These are phyloP conservation scores for Cephalopterus ornatus DNA, from an alignment of 2,113 vertebrate genomes.

Conservation along the genomic window DNA sequence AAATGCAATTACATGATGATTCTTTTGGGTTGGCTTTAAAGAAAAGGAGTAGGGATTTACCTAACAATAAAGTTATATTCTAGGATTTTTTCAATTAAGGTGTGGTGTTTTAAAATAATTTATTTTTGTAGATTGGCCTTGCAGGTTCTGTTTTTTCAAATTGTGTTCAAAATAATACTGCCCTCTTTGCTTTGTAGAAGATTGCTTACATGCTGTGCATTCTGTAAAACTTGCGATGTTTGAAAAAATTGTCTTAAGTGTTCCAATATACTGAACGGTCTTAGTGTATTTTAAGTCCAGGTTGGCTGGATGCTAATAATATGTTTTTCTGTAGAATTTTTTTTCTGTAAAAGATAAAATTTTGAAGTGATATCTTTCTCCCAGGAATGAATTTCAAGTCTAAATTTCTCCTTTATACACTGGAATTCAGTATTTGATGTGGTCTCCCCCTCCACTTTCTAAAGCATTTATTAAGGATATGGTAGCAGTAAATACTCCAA, in stretches of 20 bases:
- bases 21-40: constrained; percentile 16
- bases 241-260: not conserved
- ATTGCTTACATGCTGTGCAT: not conserved
- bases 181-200: not conserved
- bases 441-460: not conserved
- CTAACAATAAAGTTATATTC: constrained; percentile 31
- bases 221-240: not conserved
- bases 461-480: not conserved
- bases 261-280: not conserved
- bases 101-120: not conserved
- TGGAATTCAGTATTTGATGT: not conserved
- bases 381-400: not conserved
- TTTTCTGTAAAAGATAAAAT: not conserved
- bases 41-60: constrained; percentile 22
- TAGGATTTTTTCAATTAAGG: constrained; percentile 9
- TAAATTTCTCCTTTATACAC: not conserved
- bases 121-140: not conserved
- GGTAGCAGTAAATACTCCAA: not conserved
- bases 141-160: not conserved
- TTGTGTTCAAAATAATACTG: not conserved
- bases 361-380: not conserved
- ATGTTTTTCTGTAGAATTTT: not conserved
- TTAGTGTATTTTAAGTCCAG: not conserved
- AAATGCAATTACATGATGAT: not conserved
- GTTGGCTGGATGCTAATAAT: not conserved